Conservation (phyloP, 2,888 invertebrate genomes). For the Lasiommata megera region DNA sequence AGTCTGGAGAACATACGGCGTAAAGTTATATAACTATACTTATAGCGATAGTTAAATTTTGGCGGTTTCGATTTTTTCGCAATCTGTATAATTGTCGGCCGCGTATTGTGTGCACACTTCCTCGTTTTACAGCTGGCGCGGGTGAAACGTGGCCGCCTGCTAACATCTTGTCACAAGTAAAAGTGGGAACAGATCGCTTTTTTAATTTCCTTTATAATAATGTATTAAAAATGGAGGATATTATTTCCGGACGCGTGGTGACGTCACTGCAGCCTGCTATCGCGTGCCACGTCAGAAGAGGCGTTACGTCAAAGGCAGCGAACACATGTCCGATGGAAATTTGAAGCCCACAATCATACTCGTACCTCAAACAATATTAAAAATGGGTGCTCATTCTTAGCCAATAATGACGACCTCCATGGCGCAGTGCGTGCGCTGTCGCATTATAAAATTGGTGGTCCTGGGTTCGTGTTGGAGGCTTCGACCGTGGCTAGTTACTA, state of each 20-base stretch:
- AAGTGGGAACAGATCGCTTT: constrained; percentile 54
- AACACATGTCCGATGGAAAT: constrained; percentile 24
- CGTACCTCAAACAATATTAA: background rate
- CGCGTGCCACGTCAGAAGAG: constrained; percentile 45
- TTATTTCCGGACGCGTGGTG: constrained; percentile 40
- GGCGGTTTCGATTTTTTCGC: constrained; percentile 58
- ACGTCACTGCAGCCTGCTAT: constrained; percentile 37
- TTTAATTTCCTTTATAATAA: constrained; percentile 56
- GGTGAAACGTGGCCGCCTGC: constrained; percentile 62
- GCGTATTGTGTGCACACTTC: constrained; percentile 57
- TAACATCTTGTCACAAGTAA: constrained; percentile 66
- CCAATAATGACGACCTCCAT: too few relatives aligned
- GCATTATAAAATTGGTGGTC: too few relatives aligned
- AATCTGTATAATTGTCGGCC: constrained; percentile 56
- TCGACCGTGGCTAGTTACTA: too few relatives aligned
- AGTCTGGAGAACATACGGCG: constrained; percentile 38
- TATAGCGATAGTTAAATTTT: constrained; percentile 41
- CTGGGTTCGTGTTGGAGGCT: too few relatives aligned
- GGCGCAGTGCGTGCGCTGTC: too few relatives aligned
- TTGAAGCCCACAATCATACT: constrained; percentile 19
- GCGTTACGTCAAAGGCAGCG: constrained; percentile 26
- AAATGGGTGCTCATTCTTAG: too few relatives aligned
- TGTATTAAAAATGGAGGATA: constrained; percentile 30
- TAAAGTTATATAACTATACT: constrained; percentile 33
- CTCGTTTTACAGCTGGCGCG: constrained; percentile 70